Evolutionary conservation across 35 echinoderm and acorn worm genomes (phyloP), one percentile per base, ranked within the genome.

Genomic region (Apostichopus japonicus): DNA sequence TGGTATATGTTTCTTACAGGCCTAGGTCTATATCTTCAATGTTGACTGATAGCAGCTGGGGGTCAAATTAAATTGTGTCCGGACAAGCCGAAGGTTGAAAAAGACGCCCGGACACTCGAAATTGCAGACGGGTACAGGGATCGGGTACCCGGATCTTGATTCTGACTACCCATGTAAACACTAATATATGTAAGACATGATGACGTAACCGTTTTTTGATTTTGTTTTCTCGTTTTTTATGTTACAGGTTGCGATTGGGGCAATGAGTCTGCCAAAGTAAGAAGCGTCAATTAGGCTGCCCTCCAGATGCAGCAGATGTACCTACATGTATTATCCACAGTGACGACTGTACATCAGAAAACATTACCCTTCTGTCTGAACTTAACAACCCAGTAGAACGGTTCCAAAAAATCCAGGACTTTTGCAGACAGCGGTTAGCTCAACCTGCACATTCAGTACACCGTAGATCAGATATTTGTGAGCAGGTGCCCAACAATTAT

Each of bases 381-480:
- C 33, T 44, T 44, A 44, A 44, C 33, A 44, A 3, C 2, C 33
- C 33, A 44, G 33, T 4, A 44, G 33, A 44, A 44, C 33, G 33
- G 33, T 44, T 44, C 33, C 2, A 44, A 44, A 72, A 72, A 72
- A 72, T 72, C n/a, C n/a, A 72, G 67, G 67, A 72, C n/a, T 13
- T 72, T 15, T 72, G 67, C 67, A 72, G 67, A 72, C 67, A 72
- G 67, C 67, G 67, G 13, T 72, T 72, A 72, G 67, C 67, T 72
- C 13, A 72, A 72, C 67, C 67, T 72, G 67, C 3, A 72, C 67
- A 80, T 80, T 80, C 78, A 80, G 33, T 23, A 51, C 78, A 80
- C 19, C 78, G 78, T 80, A 80, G 19, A 51, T 80, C 13, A 80
- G 8, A 80, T 24, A 80, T 80, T 80, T 80, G 78, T 80, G 78